Evolutionary conservation across 1,140 invertebrate species (phyloP).

Genomic region (Patella vulgata): DNA sequence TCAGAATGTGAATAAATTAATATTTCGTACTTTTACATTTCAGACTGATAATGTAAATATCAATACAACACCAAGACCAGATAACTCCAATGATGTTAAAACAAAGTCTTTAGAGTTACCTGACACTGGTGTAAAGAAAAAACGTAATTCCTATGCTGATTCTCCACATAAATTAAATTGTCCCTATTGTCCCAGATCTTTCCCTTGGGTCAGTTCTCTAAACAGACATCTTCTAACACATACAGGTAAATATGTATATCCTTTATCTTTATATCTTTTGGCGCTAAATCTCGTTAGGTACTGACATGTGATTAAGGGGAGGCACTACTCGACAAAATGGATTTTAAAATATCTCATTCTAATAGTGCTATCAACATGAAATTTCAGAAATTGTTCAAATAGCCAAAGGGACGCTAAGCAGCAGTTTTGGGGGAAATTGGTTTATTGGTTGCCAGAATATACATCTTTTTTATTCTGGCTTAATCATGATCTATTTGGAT

Average conservation of each 20-base stretch:
- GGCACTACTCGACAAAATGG: neutral
- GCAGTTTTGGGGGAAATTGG: too few species aligned
- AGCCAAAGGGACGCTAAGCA: too few species aligned
- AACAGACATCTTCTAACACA: conserved; percentile 81
- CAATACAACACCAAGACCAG: conserved; percentile 8
- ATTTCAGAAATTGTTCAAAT: too few species aligned
- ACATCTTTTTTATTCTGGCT: too few species aligned
- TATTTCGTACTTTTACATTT: too few species aligned
- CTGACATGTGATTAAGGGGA: neutral
- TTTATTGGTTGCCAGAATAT: too few species aligned
- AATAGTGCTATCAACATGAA: too few species aligned
- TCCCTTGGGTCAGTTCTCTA: conserved; percentile 95
- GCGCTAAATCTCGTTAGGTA: neutral
- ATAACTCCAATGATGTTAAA: conserved; percentile 1
- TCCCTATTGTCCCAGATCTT: conserved; percentile 90
- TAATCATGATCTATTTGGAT: too few species aligned
- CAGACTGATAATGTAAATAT: conserved; percentile 1
- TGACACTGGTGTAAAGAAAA: conserved; percentile 71
- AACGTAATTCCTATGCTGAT: conserved; percentile 94
- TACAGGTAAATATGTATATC: conserved; percentile 48
- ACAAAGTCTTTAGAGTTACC: conserved; percentile 1
- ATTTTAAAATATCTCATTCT: neutral
- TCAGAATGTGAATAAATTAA: too few species aligned
- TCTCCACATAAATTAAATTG: conserved; percentile 91
- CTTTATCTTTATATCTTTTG: neutral